Conservation (phyloP, 1,140 invertebrate genomes). For the Odontomachus brunneus region DNA sequence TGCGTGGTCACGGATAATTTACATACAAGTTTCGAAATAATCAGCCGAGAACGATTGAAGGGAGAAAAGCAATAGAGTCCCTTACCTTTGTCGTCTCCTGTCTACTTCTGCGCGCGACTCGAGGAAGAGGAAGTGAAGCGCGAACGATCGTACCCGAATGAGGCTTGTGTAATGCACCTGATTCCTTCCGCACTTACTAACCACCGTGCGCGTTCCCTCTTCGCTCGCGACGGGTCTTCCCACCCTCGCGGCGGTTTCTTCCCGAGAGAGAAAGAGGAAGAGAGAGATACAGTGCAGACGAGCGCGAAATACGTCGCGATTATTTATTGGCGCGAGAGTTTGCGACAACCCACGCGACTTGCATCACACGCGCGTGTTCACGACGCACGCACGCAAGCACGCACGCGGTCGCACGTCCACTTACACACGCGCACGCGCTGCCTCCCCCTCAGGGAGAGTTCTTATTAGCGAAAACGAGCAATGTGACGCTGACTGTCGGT, state of each 20-base stretch:
- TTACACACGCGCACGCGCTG: constrained; percentile 5
- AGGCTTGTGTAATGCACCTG: constrained; percentile 17
- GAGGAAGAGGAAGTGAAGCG: neutral
- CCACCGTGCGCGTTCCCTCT: constrained; percentile 17
- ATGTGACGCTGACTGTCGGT: neutral
- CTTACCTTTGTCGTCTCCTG: constrained; percentile 12
- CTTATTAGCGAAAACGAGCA: neutral
- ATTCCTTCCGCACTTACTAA: constrained; percentile 41
- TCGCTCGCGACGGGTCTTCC: neutral
- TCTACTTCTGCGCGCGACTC: neutral
- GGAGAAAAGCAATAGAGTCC: neutral
- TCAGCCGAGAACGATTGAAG: no score
- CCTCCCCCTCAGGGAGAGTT: neutral
- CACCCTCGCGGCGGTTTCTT: constrained; percentile 15
- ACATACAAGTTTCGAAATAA: neutral
- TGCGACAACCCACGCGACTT: constrained; percentile 15
- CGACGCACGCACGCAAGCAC: constrained; percentile 20
- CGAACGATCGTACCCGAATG: constrained; percentile 9
- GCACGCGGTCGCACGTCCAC: neutral
- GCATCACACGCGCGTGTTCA: constrained; percentile 9
- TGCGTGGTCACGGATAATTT: no score
- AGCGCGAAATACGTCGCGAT: neutral
- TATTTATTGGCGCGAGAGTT: constrained; percentile 28
- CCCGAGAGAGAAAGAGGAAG: neutral
- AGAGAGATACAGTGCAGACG: neutral